These are phyloP conservation scores for Andricus grossulariae DNA, from an alignment of 1,140 invertebrate genomes.

Conservation along the genomic window DNA sequence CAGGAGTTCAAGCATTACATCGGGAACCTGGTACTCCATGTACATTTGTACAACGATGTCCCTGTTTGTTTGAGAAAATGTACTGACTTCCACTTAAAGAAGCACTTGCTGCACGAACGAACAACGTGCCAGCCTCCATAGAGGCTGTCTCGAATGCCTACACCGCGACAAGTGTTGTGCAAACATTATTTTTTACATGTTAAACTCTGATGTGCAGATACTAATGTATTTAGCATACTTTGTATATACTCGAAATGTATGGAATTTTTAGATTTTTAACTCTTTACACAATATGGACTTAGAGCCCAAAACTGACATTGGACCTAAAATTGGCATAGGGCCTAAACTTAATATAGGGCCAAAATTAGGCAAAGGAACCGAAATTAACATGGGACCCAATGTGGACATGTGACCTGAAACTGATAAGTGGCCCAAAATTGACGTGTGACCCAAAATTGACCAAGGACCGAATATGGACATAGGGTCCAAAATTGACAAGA, in stretches of 20 bases:
- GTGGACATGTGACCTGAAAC: too few relatives aligned
- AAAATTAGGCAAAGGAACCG: too few relatives aligned
- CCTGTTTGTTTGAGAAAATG: slow-evolving; percentile 26
- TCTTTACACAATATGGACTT: background rate
- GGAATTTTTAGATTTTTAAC: background rate
- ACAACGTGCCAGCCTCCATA: slow-evolving; percentile 21
- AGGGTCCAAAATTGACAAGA: too few relatives aligned
- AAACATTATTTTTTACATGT: slow-evolving; percentile 3
- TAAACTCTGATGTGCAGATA: background rate
- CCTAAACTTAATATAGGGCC: too few relatives aligned
- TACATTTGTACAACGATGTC: slow-evolving; percentile 14
- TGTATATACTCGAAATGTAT: background rate
- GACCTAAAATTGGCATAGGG: too few relatives aligned
- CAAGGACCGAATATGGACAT: too few relatives aligned
- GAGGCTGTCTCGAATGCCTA: background rate
- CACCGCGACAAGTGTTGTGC: slow-evolving; percentile 18
- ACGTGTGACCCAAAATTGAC: too few relatives aligned
- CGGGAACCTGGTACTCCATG: background rate
- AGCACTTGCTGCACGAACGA: slow-evolving; percentile 17
- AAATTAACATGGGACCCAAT: too few relatives aligned
- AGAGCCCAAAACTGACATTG: too few relatives aligned
- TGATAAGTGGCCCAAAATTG: too few relatives aligned
- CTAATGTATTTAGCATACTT: slow-evolving; percentile 18
- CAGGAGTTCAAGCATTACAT: slow-evolving; percentile 15
- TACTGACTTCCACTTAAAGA: slow-evolving; percentile 21